phyloP scores from a whole-genome alignment of 1,140 invertebrate genomes.

The Temnothorax nylanderi region DNA sequence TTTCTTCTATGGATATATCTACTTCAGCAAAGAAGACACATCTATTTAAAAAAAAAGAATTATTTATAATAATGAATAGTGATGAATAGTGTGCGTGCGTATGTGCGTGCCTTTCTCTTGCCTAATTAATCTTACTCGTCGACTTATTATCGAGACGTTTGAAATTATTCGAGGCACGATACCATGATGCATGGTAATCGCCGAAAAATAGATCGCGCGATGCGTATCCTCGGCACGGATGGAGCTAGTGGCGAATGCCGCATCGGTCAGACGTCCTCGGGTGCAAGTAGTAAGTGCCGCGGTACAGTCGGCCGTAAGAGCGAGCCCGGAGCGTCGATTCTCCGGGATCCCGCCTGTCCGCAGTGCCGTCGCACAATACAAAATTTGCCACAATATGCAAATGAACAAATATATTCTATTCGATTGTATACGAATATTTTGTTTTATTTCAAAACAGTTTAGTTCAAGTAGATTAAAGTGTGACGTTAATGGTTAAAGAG shows the following conservation, averaged over 20 bases:
- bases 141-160: background rate
- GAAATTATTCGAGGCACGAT: background rate
- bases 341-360: conserved; percentile 28
- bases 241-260: conserved; percentile 75
- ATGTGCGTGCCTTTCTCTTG: background rate
- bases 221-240: conserved; percentile 27
- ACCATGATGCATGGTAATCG: background rate
- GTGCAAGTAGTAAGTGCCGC: conserved; percentile 66
- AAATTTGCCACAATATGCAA: conserved; percentile 36
- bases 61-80: background rate
- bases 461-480: background rate
- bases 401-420: background rate
- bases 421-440: background rate
- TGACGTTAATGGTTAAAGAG: background rate
- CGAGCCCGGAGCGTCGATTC: conserved; percentile 47
- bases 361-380: conserved; percentile 35
- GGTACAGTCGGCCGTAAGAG: conserved; percentile 56
- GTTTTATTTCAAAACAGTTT: background rate
- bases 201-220: conserved; percentile 10
- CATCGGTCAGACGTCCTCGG: conserved; percentile 73
- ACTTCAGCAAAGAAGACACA: background rate
- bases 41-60: background rate
- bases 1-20: background rate
- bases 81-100: background rate
- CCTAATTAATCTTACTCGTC: conserved; percentile 10